Percentiles rank a stretch among this genome's conserved stretches.
Evolutionary conservation across 1,140 invertebrate species (phyloP).

Genomic region (Penaeus indicus): DNA sequence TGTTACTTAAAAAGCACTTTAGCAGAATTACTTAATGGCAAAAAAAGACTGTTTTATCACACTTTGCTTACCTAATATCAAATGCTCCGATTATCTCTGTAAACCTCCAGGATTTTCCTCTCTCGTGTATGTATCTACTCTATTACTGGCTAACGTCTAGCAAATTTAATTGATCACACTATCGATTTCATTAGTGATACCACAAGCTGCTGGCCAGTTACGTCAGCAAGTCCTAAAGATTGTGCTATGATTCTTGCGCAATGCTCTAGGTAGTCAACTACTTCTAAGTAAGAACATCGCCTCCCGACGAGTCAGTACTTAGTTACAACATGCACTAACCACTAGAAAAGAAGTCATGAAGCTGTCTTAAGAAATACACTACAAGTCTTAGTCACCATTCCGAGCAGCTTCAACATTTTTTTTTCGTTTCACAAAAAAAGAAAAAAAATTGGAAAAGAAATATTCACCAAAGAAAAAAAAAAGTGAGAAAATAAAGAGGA

Average conservation of each 20-base stretch:
- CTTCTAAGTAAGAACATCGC: conserved; percentile 38
- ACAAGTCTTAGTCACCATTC: conserved; percentile 44
- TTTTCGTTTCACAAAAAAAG: too few species aligned
- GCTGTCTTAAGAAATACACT: conserved; percentile 49
- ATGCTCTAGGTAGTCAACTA: conserved; percentile 26
- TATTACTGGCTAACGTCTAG: too few species aligned
- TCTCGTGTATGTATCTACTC: too few species aligned
- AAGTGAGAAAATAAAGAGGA: background rate
- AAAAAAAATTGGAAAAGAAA: conserved; percentile 1
- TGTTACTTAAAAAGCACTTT: too few species aligned
- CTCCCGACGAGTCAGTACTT: conserved; percentile 2
- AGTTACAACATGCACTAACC: conserved; percentile 54
- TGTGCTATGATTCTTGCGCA: conserved; percentile 21
- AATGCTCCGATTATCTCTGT: too few species aligned
- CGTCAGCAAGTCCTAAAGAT: background rate
- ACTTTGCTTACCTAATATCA: too few species aligned
- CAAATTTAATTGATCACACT: too few species aligned
- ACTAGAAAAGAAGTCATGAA: conserved; percentile 43
- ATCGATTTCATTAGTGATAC: too few species aligned
- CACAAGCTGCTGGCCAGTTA: too few species aligned
- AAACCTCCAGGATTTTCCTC: too few species aligned
- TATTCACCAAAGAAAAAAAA: background rate
- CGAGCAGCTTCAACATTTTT: conserved; percentile 11
- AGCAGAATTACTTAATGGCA: too few species aligned
- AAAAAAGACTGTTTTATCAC: too few species aligned